These are phyloP conservation scores for Lepus europaeus DNA, from an alignment of 2,113 vertebrate genomes.

Conservation along the genomic window DNA sequence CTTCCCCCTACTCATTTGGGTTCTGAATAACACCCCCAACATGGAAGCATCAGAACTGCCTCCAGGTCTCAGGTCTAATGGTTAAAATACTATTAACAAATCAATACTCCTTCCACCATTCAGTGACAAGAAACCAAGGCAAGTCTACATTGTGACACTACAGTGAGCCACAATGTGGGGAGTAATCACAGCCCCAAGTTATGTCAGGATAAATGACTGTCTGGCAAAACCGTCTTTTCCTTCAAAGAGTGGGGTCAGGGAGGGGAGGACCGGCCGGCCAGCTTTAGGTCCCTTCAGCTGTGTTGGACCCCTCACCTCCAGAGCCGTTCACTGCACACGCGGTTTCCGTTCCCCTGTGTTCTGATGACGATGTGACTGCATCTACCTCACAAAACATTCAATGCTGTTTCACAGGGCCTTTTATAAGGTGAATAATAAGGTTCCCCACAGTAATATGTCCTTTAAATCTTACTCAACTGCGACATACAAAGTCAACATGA, in stretches of 20 bases:
- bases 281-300: neutral
- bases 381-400: neutral
- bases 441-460: neutral
- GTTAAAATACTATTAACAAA: neutral
- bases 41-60: neutral
- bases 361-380: neutral
- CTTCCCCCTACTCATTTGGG: neutral
- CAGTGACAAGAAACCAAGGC: neutral
- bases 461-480: neutral
- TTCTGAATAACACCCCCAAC: neutral
- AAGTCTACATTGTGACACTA: neutral
- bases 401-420: neutral
- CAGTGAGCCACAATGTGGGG: neutral
- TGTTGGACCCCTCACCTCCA: neutral
- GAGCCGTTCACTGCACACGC: neutral
- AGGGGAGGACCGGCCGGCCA: fast-evolving
- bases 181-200: neutral
- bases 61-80: neutral
- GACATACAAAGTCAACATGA: neutral
- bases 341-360: neutral
- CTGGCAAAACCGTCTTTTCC: neutral
- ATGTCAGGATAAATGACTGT: neutral
- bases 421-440: constrained; percentile 38
- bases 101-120: neutral
- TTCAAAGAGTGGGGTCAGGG: neutral